phyloP scores from a whole-genome alignment of 2,113 vertebrate species.

The Oryzias javanicus region DNA sequence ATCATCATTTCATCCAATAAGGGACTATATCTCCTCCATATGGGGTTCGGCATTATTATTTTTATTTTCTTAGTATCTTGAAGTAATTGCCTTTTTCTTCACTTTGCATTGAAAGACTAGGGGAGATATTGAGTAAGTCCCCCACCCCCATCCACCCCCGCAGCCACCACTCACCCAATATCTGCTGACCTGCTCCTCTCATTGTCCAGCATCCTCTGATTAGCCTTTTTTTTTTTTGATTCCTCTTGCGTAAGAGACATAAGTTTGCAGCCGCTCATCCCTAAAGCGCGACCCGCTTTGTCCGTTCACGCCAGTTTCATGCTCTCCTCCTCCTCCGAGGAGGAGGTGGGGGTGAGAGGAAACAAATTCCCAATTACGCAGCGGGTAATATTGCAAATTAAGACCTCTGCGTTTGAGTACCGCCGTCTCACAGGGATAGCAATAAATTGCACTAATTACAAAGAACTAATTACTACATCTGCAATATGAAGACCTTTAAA shows the following conservation, averaged over 20 bases:
- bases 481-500: conserved; percentile 58
- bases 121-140: conserved; percentile 39
- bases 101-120: conserved; percentile 5
- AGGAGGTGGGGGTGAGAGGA: conserved; percentile 23
- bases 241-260: conserved; percentile 32
- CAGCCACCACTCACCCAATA: conserved; percentile 1
- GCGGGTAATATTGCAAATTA: conserved; percentile 66
- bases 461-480: conserved; percentile 66
- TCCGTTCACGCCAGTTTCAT: conserved; percentile 40
- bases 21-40: conserved; percentile 57
- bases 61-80: conserved; percentile 53
- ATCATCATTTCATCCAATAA: conserved; percentile 64
- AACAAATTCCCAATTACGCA: conserved; percentile 68
- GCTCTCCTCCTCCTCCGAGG: conserved; percentile 26
- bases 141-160: rapidly evolving
- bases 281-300: conserved; percentile 27
- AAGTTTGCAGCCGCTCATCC: conserved; percentile 13
- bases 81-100: conserved; percentile 47
- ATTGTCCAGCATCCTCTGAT: conserved; percentile 21
- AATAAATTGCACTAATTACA: conserved; percentile 72
- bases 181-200: conserved; percentile 15
- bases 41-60: conserved; percentile 60
- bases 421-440: conserved; percentile 63
- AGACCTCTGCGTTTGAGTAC: conserved; percentile 61
- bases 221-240: conserved; percentile 39